Base-by-base conservation (phyloP, 2,888 invertebrate genomes). In the Sarcophaga carnaria region DNA sequence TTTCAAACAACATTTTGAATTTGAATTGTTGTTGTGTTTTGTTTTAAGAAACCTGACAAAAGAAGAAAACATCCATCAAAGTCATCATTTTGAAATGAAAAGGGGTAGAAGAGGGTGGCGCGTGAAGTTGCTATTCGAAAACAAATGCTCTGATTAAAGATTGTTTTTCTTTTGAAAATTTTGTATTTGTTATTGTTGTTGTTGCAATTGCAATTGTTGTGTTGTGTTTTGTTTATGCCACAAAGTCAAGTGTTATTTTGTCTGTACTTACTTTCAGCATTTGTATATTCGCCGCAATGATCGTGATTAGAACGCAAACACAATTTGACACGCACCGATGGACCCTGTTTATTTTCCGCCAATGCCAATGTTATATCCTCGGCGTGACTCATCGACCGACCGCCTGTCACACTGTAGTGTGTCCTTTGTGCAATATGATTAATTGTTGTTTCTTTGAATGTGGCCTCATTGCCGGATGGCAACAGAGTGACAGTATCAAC, bases 241-340 rank as follows among this genome's bases (percentile, higher is more conserved):
- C 60, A 71, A 66, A n/a, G n/a, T 72, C 62, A 54, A 78, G 27
- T 66, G 49, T 22, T 8, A 6, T 63, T 22, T 22, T 54, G n/a
- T 10, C 8, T 37, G 25, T 87, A 95, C 97, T 96, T 92, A 97
- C 97, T 95, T 91, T 97, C 97, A 49, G 98, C 98, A 91, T 97
- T 96, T 0, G 96, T 95, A 92, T 96, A 97, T 75, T 97, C 97
- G 37, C 98, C 97, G 93, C 98, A 97, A 89, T 97, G 96, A 77
- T 97, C 96, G 76, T 96, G 96, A 92, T 97, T 97, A 60, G 96
- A 95, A 90, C 96, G 95, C 66, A 98, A 94, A 90, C 98, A 98
- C 49, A 98, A 94, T 90, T 97, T 96, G 22, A 98, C 96, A 75
- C 97, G 94, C 72, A 98, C 95, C 88, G 96, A 94, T 0, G 96